A percentile compares a stretch with the other conserved stretches of the same genome.
Conservation (phyloP, 2,797 vertebrate genomes). For the Micrastur ruficollis region DNA sequence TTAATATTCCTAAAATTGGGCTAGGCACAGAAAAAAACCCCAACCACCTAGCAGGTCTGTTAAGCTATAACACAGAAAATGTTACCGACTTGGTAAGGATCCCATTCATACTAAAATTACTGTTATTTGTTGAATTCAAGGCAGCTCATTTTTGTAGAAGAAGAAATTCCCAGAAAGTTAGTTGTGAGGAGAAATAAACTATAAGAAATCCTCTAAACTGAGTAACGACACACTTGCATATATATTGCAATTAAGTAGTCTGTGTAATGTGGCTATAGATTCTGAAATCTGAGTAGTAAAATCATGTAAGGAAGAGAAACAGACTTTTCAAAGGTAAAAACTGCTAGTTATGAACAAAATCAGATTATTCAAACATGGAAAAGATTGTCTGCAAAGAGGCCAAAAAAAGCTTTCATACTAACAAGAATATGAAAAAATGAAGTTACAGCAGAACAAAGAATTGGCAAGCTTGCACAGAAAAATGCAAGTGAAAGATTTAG, state of each 20-base stretch:
- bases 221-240: background rate
- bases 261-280: background rate
- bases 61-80: background rate
- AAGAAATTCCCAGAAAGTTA: background rate
- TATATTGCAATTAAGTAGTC: background rate
- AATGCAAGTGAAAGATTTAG: background rate
- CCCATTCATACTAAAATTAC: background rate
- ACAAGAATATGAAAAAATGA: background rate
- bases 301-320: background rate
- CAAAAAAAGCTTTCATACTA: background rate
- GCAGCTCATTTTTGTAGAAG: background rate
- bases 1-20: background rate
- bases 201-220: background rate
- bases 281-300: background rate
- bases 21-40: background rate
- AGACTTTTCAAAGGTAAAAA: background rate
- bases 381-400: background rate
- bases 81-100: background rate
- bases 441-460: background rate
- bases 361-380: background rate
- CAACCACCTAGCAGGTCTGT: background rate
- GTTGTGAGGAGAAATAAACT: background rate
- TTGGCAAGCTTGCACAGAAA: background rate
- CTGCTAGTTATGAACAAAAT: background rate
- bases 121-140: background rate